Evolutionary conservation across 2,797 vertebrate species (phyloP).

Genomic region (Aselliscus stoliczkanus): DNA sequence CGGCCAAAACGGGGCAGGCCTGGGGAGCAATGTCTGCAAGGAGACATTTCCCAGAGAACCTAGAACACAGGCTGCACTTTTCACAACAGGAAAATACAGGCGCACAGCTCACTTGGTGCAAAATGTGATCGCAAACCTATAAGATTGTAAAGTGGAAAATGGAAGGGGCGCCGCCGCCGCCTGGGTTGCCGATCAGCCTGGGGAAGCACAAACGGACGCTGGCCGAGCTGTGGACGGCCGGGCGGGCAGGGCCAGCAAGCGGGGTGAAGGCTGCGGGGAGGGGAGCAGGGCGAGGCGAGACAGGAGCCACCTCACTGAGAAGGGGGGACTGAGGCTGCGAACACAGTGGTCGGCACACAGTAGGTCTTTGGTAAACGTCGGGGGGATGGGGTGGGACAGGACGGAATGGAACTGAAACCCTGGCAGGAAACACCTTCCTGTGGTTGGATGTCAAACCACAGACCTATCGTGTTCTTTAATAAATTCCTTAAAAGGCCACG

Average conservation of each 20-base stretch:
- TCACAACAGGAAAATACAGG: too few relatives aligned
- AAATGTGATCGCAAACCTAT: too few relatives aligned
- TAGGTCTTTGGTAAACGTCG: background rate
- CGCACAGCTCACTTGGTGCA: too few relatives aligned
- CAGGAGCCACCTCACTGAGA: too few relatives aligned
- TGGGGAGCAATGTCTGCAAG: too few relatives aligned
- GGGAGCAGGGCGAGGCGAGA: background rate
- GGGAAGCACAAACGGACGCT: background rate
- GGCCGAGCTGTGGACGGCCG: background rate
- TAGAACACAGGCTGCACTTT: too few relatives aligned
- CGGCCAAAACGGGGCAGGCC: too few relatives aligned
- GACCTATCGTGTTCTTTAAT: too few relatives aligned
- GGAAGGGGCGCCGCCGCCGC: too few relatives aligned
- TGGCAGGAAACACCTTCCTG: background rate
- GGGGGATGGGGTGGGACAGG: background rate
- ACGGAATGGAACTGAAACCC: accelerated
- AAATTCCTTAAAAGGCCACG: background rate
- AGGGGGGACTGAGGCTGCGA: background rate
- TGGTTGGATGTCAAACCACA: accelerated
- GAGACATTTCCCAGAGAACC: too few relatives aligned
- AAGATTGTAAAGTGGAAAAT: too few relatives aligned
- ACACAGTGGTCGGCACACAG: background rate
- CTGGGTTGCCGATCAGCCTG: too few relatives aligned
- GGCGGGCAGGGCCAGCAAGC: background rate
- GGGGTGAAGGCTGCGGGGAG: background rate